Conservation (phyloP, 2,888 invertebrate genomes). For the Noctua pronuba region DNA sequence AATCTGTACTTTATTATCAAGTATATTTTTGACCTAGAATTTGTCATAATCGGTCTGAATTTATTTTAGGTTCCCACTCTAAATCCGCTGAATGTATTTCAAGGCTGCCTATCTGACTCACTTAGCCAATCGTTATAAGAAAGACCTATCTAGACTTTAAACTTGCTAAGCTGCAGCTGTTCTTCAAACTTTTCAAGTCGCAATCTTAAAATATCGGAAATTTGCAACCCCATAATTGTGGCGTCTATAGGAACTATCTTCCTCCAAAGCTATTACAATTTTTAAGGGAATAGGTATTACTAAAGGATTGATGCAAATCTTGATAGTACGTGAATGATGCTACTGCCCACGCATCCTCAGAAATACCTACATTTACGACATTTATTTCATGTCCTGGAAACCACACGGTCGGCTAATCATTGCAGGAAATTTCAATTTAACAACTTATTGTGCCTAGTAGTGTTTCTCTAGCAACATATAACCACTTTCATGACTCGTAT, state of each 20-base stretch:
- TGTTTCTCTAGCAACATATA: constrained; percentile 11
- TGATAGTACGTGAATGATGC: background rate
- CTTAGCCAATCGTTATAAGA: constrained; percentile 1
- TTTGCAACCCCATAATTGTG: background rate
- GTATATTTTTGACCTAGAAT: constrained; percentile 35
- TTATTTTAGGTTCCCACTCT: constrained; percentile 53
- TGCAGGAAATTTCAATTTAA: constrained; percentile 45
- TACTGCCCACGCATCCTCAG: background rate
- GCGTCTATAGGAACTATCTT: background rate
- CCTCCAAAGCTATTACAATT: background rate
- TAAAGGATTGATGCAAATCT: background rate
- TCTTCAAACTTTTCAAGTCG: background rate
- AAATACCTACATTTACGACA: constrained; percentile 7
- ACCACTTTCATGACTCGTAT: background rate
- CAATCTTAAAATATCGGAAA: background rate
- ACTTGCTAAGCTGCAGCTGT: background rate
- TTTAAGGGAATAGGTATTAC: too few relatives aligned
- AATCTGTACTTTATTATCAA: constrained; percentile 20
- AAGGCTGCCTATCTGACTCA: constrained; percentile 40
- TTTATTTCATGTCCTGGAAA: constrained; percentile 21
- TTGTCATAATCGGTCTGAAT: constrained; percentile 35
- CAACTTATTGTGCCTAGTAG: constrained; percentile 5
- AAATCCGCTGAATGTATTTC: constrained; percentile 41
- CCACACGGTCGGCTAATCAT: constrained; percentile 12
- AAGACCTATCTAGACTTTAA: constrained; percentile 5